Evolutionary conservation across 2,113 vertebrate species (phyloP).

Genomic region (Cheirogaleus medius): DNA sequence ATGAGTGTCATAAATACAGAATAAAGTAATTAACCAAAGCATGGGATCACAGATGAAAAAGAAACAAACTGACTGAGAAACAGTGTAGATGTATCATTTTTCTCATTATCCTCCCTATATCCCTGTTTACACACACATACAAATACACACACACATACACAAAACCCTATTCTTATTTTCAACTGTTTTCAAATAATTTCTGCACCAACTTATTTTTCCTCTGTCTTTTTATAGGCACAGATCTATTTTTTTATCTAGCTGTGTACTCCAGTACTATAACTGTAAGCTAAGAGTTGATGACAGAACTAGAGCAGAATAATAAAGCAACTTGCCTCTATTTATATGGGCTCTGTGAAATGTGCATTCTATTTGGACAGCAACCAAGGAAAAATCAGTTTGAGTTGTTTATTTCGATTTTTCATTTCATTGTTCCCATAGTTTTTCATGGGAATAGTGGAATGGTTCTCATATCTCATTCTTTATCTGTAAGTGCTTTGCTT

Average conservation of each 20-base stretch:
- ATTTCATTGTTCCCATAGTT: not conserved
- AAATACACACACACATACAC: not conserved
- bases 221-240: not conserved
- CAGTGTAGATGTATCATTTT: not conserved
- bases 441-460: not conserved
- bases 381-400: not conserved
- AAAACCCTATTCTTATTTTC: not conserved
- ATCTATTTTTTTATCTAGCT: not conserved
- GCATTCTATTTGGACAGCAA: not conserved
- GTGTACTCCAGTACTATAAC: fast-evolving
- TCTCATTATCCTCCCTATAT: not conserved
- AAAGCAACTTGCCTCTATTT: not conserved
- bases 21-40: not conserved
- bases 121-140: not conserved
- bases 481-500: conserved; percentile 20
- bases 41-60: not conserved
- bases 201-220: not conserved
- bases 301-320: not conserved
- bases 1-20: not conserved
- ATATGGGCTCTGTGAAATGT: not conserved
- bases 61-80: not conserved
- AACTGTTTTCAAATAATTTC: not conserved
- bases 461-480: not conserved
- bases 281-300: not conserved
- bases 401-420: conserved; percentile 5